Evolutionary conservation across 2,888 invertebrate genomes (phyloP).

Genomic region (Gari tellinella): DNA sequence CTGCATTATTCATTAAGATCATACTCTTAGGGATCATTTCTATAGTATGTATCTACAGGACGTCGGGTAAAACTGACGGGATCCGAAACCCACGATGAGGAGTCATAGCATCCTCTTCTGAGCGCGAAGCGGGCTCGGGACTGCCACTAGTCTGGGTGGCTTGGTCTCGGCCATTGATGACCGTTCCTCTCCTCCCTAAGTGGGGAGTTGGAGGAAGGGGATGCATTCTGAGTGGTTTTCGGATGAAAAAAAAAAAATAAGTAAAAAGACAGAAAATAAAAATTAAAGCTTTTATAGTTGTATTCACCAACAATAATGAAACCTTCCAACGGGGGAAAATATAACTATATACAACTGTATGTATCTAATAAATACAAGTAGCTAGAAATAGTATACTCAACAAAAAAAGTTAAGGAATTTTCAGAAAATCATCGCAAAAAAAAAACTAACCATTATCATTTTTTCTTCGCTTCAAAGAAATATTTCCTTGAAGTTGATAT

Average conservation of each 20-base stretch:
- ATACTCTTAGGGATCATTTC: slow-evolving; percentile 79
- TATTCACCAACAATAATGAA: no score
- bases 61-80: slow-evolving; percentile 75
- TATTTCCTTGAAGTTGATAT: no score
- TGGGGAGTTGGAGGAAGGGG: slow-evolving; percentile 70
- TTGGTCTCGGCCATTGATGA: slow-evolving; percentile 68
- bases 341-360: no score
- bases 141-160: slow-evolving; percentile 23
- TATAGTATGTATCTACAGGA: slow-evolving; percentile 77
- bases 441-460: no score
- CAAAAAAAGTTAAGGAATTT: no score
- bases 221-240: slow-evolving; percentile 73
- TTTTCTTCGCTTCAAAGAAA: no score
- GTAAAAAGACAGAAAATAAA: no score
- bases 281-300: no score
- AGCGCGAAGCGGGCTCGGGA: slow-evolving; percentile 71
- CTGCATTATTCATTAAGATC: slow-evolving; percentile 69
- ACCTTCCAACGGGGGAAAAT: no score
- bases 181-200: slow-evolving; percentile 69
- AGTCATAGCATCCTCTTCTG: slow-evolving; percentile 71
- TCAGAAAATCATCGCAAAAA: no score
- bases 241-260: background rate
- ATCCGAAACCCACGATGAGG: slow-evolving; percentile 73
- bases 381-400: no score
- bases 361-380: no score